Evolutionary conservation across 1,140 invertebrate genomes (phyloP).

Genomic region (Oreohelix idahoensis): DNA sequence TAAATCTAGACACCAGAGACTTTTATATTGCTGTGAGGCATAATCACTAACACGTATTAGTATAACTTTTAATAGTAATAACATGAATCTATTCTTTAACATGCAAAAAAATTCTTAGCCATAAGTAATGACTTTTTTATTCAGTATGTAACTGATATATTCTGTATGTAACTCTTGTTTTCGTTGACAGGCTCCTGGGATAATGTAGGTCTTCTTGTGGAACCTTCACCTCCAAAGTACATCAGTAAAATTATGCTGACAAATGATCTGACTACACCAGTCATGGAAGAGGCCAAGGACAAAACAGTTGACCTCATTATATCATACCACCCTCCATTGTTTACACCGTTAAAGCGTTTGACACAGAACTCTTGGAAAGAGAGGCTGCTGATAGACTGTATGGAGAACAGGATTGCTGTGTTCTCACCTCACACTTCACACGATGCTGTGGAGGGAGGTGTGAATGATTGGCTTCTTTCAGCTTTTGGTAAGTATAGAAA

Average conservation of each 20-base stretch:
- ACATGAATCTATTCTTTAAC: neutral
- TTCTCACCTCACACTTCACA: conserved; percentile 95
- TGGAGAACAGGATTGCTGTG: conserved; percentile 89
- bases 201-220: conserved; percentile 93
- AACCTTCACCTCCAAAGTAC: conserved; percentile 78
- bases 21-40: too few relatives aligned
- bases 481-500: conserved; percentile 79
- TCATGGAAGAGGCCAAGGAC: conserved; percentile 87
- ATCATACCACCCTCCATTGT: conserved; percentile 96
- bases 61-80: neutral
- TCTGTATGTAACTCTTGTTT: neutral
- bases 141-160: too few relatives aligned
- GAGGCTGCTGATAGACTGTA: conserved; percentile 84
- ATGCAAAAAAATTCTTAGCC: too few relatives aligned
- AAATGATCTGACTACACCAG: conserved; percentile 89
- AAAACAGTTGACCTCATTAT: conserved; percentile 84
- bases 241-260: conserved; percentile 85
- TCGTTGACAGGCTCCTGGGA: conserved; percentile 84
- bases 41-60: too few relatives aligned
- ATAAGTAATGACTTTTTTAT: too few relatives aligned
- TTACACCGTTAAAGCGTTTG: conserved; percentile 86
- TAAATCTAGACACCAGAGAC: too few relatives aligned
- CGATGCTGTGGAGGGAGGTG: conserved; percentile 86
- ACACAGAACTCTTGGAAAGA: conserved; percentile 84
- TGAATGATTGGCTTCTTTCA: conserved; percentile 92